Evolutionary conservation across 2,113 vertebrate genomes (phyloP).

Genomic region (Balaeniceps rex): DNA sequence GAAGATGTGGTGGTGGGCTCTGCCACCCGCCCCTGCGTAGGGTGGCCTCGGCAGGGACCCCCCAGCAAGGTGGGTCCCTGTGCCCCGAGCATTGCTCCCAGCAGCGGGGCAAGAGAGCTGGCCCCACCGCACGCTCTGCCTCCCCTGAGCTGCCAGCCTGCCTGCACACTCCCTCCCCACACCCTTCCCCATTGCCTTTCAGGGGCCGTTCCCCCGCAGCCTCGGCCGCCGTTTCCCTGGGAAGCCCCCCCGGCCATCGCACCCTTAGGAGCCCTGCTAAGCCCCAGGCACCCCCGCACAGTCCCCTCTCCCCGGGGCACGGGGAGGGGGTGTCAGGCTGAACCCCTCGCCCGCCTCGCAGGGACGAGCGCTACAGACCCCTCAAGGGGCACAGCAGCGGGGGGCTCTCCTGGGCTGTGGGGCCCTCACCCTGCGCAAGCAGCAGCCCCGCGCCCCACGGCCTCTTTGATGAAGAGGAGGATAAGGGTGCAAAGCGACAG

Average conservation of each 20-base stretch:
- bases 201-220: neutral
- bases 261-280: neutral
- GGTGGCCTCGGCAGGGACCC: neutral
- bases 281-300: neutral
- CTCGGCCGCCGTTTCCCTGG: accelerated
- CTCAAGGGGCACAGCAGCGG: accelerated
- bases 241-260: neutral
- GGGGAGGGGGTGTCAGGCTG: too few species aligned
- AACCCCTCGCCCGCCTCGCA: accelerated
- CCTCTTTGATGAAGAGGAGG: slow-evolving; percentile 24
- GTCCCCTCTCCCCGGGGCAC: accelerated
- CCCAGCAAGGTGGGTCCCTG: neutral
- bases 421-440: neutral
- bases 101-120: neutral
- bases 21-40: accelerated
- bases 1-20: neutral
- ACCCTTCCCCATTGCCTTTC: neutral
- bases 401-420: accelerated
- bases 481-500: slow-evolving; percentile 6
- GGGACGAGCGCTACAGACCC: neutral
- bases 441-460: neutral
- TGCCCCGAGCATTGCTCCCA: accelerated
- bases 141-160: too few species aligned
- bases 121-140: neutral
- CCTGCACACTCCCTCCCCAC: neutral